phyloP scores from a whole-genome alignment of 2,113 vertebrate genomes.

The Psilopogon haemacephalus region DNA sequence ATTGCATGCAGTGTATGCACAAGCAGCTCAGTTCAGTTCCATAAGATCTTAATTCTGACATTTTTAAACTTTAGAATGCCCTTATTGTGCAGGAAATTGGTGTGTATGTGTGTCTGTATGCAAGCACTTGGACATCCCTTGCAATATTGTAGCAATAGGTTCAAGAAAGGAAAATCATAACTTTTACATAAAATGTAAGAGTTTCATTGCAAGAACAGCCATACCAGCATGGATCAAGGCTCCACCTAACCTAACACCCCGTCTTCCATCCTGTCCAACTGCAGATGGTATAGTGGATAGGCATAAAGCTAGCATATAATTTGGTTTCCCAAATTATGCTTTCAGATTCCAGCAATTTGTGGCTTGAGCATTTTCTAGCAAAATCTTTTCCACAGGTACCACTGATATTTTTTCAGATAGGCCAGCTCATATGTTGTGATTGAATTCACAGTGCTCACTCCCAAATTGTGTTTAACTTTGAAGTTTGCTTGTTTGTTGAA shows the following conservation, averaged over 20 bases:
- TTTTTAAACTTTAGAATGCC: background rate
- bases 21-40: background rate
- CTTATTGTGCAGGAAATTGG: background rate
- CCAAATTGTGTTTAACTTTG: background rate
- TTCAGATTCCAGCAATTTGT: background rate
- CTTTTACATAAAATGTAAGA: background rate
- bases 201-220: background rate
- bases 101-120: rapidly evolving
- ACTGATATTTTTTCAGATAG: background rate
- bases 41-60: background rate
- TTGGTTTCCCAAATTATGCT: background rate
- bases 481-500: background rate
- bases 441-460: background rate
- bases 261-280: background rate
- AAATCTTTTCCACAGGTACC: background rate
- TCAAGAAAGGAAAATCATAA: background rate
- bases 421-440: background rate
- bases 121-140: background rate
- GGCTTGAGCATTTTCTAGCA: background rate
- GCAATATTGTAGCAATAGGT: background rate
- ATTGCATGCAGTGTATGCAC: background rate
- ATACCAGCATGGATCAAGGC: background rate
- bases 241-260: background rate
- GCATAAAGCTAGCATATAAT: background rate
- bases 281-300: background rate